phyloP scores from a whole-genome alignment of 2,113 vertebrate genomes.

The Pangasianodon gigas region DNA sequence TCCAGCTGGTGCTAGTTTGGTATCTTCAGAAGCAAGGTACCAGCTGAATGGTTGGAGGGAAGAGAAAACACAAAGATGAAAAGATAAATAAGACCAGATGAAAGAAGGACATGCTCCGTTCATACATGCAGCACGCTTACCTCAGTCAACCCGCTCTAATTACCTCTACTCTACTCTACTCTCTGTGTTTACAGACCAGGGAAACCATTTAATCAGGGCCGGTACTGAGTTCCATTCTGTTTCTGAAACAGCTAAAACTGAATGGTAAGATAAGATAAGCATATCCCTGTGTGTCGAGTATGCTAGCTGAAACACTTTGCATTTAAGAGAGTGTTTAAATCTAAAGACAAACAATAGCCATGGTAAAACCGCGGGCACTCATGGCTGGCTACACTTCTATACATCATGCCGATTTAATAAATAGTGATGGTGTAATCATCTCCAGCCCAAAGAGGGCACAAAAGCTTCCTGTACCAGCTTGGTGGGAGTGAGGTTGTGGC shows the following conservation, averaged over 20 bases:
- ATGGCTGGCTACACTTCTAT: slow-evolving; percentile 2
- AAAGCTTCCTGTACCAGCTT: slow-evolving; percentile 36
- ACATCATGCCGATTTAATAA: slow-evolving; percentile 43
- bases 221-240: background rate
- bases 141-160: slow-evolving; percentile 35
- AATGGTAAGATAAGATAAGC: slow-evolving; percentile 36
- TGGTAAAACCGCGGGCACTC: background rate
- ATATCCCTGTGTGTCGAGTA: background rate
- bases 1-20: slow-evolving; percentile 47
- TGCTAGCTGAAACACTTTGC: background rate
- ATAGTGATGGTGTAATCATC: slow-evolving; percentile 56
- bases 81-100: slow-evolving; percentile 48
- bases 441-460: slow-evolving; percentile 17
- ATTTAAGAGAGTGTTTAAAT: slow-evolving; percentile 33
- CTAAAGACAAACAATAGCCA: slow-evolving; percentile 31
- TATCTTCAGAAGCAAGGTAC: slow-evolving; percentile 49
- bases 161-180: slow-evolving; percentile 3
- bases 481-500: slow-evolving; percentile 43
- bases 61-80: slow-evolving; percentile 41
- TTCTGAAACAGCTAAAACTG: background rate
- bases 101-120: slow-evolving; percentile 29
- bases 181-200: slow-evolving; percentile 23
- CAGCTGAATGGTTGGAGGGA: slow-evolving; percentile 37
- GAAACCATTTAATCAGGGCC: slow-evolving; percentile 30
- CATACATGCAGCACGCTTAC: slow-evolving; percentile 23